These are phyloP conservation scores for Perca schrenkii DNA, from an alignment of 2,113 vertebrate genomes.

Conservation along the genomic window DNA sequence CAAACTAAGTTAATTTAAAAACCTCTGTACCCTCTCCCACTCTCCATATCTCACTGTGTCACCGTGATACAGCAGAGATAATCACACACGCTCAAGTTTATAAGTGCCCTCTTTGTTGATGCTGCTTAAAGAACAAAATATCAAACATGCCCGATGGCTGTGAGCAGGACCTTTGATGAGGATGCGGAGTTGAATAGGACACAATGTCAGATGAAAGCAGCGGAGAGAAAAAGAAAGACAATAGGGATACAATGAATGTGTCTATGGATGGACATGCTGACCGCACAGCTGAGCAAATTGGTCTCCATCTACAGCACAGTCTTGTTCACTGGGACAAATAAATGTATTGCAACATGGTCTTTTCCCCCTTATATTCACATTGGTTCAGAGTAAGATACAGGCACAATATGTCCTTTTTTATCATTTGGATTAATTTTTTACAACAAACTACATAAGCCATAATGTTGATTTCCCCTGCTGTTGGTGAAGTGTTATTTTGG, in stretches of 20 bases:
- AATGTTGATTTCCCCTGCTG: background rate
- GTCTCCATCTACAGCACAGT: background rate
- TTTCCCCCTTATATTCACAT: background rate
- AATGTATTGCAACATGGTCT: background rate
- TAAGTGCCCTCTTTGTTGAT: slow-evolving; percentile 59
- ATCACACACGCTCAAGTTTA: slow-evolving; percentile 59
- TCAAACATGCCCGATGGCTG: slow-evolving; percentile 60
- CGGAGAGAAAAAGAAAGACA: slow-evolving; percentile 18
- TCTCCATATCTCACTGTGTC: background rate
- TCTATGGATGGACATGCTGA: slow-evolving; percentile 16
- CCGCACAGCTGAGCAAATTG: slow-evolving; percentile 31
- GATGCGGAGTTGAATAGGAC: slow-evolving; percentile 36
- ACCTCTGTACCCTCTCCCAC: background rate
- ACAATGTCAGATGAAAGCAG: slow-evolving; percentile 55
- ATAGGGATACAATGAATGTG: slow-evolving; percentile 34
- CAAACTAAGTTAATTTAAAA: slow-evolving; percentile 11
- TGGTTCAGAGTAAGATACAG: background rate
- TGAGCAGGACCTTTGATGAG: slow-evolving; percentile 70
- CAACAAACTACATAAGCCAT: background rate
- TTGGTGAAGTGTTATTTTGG: slow-evolving; percentile 34
- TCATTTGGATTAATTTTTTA: background rate
- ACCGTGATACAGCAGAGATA: slow-evolving; percentile 19
- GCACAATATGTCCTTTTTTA: background rate
- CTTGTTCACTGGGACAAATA: background rate
- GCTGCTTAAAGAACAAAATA: slow-evolving; percentile 64